phyloP scores from a whole-genome alignment of 1,140 invertebrate genomes.

The Lucilia sericata region DNA sequence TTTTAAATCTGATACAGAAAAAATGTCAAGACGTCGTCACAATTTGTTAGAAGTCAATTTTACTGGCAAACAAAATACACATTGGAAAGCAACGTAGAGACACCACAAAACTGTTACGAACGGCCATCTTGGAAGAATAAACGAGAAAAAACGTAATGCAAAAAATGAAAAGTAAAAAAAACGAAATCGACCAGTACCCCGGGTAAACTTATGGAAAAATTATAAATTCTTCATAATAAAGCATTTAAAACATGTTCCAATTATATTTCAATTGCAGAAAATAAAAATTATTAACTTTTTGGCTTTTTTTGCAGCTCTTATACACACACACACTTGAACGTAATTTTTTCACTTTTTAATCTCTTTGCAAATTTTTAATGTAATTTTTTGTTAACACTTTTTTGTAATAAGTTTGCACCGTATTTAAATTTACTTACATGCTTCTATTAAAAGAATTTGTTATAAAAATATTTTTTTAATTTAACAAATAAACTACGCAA shows the following conservation, averaged over 20 bases:
- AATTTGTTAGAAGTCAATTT: conserved; percentile 2
- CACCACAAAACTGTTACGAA: conserved; percentile 45
- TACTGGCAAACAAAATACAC: conserved; percentile 25
- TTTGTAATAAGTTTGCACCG: not conserved
- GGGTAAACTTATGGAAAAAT: too few relatives aligned
- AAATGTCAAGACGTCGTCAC: conserved; percentile 25
- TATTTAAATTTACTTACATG: conserved; percentile 11
- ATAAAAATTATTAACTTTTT: not conserved
- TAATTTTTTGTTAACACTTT: not conserved
- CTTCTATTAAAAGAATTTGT: not conserved
- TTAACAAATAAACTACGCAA: conserved; percentile 25
- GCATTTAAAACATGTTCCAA: too few relatives aligned
- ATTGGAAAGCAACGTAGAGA: conserved; percentile 33
- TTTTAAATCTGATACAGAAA: not conserved
- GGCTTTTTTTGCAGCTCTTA: not conserved
- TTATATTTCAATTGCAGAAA: not conserved
- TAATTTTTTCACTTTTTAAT: not conserved
- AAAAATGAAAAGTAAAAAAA: not conserved
- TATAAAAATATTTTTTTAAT: not conserved
- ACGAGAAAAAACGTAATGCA: conserved; percentile 41
- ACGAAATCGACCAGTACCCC: not conserved
- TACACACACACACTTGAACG: not conserved
- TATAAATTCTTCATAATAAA: too few relatives aligned
- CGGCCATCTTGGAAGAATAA: conserved; percentile 46
- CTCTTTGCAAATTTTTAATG: not conserved